Evolutionary conservation across 2,797 vertebrate species (phyloP), one percentile per base, ranked within the genome.

Genomic region (Serranus cabrilla): DNA sequence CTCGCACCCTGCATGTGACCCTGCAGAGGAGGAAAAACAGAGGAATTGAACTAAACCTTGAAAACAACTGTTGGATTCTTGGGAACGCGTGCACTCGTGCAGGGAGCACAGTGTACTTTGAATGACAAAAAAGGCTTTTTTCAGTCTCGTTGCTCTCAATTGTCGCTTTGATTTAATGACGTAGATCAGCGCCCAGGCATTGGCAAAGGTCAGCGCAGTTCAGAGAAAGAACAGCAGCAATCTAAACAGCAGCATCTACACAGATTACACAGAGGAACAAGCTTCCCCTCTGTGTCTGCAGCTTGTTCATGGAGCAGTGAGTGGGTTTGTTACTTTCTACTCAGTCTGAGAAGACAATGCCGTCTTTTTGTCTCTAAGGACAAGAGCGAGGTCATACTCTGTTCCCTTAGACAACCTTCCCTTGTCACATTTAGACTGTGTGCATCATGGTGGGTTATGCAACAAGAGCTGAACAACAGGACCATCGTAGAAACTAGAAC

Each of bases 291-390:
- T 92, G 91, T 92, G 51, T 79, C 76, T 75, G 73, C 85, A 83
- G 71, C 65, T 50, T 7, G 78, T 82, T 91, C 87, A 84, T 81
- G 84, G 76, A 88, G 82, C 87, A 74, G 60, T 63, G 91, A 84
- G 93, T 90, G 91, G 90, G 92, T 80, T 87, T 17, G 67, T 76
- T 84, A 76, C 80, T 91, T 90, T 91, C 89, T 85, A 64, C 87
- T 83, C 78, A 76, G 81, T 79, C 70, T 76, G 67, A 50, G 42
- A 34, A 80, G 57, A 92, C 90, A 93, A 91, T 78, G 80, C 39
- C 69, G 56, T 60, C 70, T 42, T 74, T 83, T 89, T 87, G 70
- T 85, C 65, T 50, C 40, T 9, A 71, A 85, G 78, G 81, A 91
- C 90, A 87, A 90, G 74, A 79, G 78, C 13, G 17, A 63, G 71